Evolutionary conservation across 2,113 vertebrate species (phyloP).

Genomic region (Rhodinocichla rosea): DNA sequence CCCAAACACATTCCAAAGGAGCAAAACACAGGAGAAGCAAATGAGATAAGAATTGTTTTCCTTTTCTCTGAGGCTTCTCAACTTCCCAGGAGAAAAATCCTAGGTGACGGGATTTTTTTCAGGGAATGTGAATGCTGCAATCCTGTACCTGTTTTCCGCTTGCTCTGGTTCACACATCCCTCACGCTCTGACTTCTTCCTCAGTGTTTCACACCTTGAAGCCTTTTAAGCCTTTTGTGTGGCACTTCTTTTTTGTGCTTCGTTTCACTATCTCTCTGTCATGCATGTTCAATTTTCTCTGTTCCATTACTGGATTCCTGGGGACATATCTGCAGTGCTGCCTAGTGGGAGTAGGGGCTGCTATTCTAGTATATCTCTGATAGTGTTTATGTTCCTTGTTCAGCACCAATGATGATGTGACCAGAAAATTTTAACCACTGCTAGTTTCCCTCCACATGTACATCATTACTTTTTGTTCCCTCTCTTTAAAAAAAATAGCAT

Average conservation of each 20-base stretch:
- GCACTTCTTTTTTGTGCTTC: neutral
- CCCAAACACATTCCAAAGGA: no score
- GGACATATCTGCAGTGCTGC: neutral
- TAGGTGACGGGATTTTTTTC: no score
- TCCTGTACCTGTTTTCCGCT: neutral
- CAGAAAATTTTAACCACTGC: neutral
- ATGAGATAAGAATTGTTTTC: no score
- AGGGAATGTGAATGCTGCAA: no score
- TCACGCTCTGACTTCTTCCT: neutral
- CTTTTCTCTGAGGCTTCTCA: no score
- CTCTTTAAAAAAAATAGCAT: neutral
- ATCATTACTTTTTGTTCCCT: neutral
- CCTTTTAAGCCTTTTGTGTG: neutral
- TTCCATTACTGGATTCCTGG: constrained; percentile 16
- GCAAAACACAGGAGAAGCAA: no score
- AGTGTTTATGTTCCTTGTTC: neutral
- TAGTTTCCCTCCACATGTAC: neutral
- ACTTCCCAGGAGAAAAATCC: no score
- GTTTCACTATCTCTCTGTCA: neutral
- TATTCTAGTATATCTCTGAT: neutral
- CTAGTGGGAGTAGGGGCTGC: neutral
- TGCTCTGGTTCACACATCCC: neutral
- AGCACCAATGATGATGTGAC: neutral
- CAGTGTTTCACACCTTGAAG: neutral
- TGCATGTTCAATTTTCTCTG: neutral